Percentiles rank a stretch among this genome's conserved stretches.
phyloP scores from a whole-genome alignment of 2,113 vertebrate species.

The Serinus canaria region DNA sequence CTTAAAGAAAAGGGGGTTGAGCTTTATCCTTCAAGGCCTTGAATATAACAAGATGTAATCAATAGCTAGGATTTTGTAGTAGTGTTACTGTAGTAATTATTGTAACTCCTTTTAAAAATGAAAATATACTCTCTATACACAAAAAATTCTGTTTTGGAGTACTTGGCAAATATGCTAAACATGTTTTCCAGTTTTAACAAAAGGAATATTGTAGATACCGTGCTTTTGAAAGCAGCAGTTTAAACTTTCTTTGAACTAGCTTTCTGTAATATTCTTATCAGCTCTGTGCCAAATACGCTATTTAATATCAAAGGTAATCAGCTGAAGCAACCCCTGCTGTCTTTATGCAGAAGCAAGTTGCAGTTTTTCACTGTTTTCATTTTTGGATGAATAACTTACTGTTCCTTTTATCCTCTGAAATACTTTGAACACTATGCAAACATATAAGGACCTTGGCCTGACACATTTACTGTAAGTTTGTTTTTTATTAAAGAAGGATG shows the following conservation, averaged over 20 bases:
- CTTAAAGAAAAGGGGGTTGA: not conserved
- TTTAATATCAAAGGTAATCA: conserved; percentile 61
- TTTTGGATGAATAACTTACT: conserved; percentile 39
- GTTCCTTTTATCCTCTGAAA: conserved; percentile 20
- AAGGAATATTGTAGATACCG: conserved; percentile 21
- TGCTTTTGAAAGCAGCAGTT: conserved; percentile 18
- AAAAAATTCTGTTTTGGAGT: not conserved
- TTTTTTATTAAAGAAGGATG: not conserved
- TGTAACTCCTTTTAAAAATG: not conserved
- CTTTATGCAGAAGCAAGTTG: not conserved
- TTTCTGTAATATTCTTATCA: conserved; percentile 30
- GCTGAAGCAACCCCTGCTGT: conserved; percentile 22
- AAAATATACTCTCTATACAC: not conserved
- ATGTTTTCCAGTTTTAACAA: conserved; percentile 46
- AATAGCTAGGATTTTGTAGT: not conserved
- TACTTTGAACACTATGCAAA: conserved; percentile 38
- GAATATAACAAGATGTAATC: not conserved
- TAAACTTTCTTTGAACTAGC: conserved; percentile 40
- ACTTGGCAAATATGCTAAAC: conserved; percentile 20
- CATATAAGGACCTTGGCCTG: not conserved
- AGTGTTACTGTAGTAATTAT: not conserved
- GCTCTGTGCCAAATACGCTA: not conserved
- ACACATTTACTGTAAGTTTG: not conserved
- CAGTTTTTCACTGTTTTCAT: conserved; percentile 21
- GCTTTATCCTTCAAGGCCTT: not conserved